Evolutionary conservation across 1,140 invertebrate genomes (phyloP), one percentile per base, ranked within the genome.

Genomic region (Lepidostoma basale): DNA sequence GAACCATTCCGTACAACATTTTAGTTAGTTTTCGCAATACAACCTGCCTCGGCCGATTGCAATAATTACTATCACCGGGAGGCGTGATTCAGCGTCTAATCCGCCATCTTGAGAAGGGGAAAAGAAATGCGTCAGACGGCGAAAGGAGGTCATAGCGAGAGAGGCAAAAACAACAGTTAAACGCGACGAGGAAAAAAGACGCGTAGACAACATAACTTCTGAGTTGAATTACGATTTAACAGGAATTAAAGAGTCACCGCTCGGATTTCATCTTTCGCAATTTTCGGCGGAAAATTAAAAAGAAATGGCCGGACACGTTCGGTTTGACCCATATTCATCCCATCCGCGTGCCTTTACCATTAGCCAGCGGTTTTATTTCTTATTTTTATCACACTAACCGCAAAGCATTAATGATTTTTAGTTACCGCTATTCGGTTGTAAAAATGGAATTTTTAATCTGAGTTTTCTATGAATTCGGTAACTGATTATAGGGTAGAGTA

Each of bases 381-480:
- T n/a, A n/a, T n/a, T n/a, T n/a, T n/a, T n/a, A n/a, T 6, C 5
- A 33, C 5, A 23, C 22, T 14, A n/a, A 54, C 49, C 49, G 28
- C 49, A 28, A 54, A n/a, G 5, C 6, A 9, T 36, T n/a, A n/a
- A n/a, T 30, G 39, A 33, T 40, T 40, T 60, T n/a, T 23, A 33
- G 23, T 20, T 42, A 60, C 56, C 56, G 56, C 56, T 60, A 44
- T 10, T 16, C 56, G 22, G 6, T 23, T 42, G 52, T 56, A 36
- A 56, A 56, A 14, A 8, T 5, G 25, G 36, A n/a, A 45, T n/a
- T 22, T 23, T 16, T 60, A 42, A 2, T 6, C 20, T 1, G 39
- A 25, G 10, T 60, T 60, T 60, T 60, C 56, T 60, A 26, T 60
- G 56, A 60, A 60, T 60, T 60, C 56, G 39, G 56, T 60, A 42